Evolutionary conservation across 2,113 vertebrate genomes (phyloP).

Genomic region (Trematocara marginatum): DNA sequence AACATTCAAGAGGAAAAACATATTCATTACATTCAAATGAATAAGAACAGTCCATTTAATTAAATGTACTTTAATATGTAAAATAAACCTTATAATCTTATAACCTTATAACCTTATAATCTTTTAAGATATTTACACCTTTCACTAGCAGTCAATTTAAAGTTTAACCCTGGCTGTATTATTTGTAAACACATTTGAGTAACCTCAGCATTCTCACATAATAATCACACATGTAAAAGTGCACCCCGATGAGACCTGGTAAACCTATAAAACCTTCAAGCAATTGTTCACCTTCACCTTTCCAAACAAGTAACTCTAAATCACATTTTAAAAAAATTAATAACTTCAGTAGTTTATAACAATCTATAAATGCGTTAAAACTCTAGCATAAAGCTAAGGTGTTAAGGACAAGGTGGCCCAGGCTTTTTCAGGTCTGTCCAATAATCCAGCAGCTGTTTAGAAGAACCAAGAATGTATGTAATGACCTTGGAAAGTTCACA

Average conservation of each 20-base stretch:
- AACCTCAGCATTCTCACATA: not conserved
- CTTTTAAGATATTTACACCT: not conserved
- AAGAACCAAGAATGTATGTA: constrained; percentile 54
- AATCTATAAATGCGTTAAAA: not conserved
- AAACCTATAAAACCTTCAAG: not conserved
- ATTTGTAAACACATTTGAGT: not conserved
- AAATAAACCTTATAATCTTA: not conserved
- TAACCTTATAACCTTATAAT: not conserved
- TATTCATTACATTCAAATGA: not conserved
- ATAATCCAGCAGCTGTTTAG: constrained; percentile 44
- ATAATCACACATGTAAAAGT: not conserved
- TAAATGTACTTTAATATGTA: not conserved
- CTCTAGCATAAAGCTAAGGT: not conserved
- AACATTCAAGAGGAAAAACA: not conserved
- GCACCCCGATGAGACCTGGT: not conserved
- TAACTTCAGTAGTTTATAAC: not conserved
- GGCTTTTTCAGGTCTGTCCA: constrained; percentile 63
- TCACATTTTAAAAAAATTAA: not conserved
- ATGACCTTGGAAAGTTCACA: constrained; percentile 57
- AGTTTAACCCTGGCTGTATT: not conserved
- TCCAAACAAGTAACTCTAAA: not conserved
- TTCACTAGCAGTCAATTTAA: not conserved
- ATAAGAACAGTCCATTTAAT: not conserved
- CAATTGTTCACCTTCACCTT: not conserved
- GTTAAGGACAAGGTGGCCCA: constrained; percentile 19